Base-by-base conservation (phyloP, 2,797 vertebrate genomes). In the Chloroceryle amazona region DNA sequence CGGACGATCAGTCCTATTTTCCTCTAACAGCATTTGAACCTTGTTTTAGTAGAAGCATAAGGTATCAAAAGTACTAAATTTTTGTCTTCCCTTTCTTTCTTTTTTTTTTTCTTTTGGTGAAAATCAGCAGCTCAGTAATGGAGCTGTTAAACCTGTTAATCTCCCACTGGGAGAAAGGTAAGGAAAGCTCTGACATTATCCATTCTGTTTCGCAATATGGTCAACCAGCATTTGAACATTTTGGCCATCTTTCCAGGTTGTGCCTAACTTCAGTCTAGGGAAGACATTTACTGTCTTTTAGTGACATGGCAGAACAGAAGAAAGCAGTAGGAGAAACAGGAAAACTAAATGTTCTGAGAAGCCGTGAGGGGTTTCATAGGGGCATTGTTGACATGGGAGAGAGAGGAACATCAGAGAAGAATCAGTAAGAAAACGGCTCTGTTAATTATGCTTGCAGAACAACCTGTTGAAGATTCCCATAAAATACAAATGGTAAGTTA, bases 111-210 rank as follows among this genome's bases (percentile, higher is more conserved):
- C 28, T 44, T 75, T 72, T 23, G 17, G 11, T 84, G 14, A 87
- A 89, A 96, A 85, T 80, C 39, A 93, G 44, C 37, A 68, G 22
- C 58, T 79, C 73, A 65, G 35, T 80, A 80, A 51, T 25, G 61
- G 42, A 79, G n/a, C 20, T 41, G 41, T 41, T 71, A 93, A 51
- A 70, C 37, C 31, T 83, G 13, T 94, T 81, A 71, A 83, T 94
- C 61, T 94, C 73, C 82, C 26, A 14, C 35, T 76, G 62, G 29
- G n/a, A 79, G 63, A 73, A 86, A 76, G 42, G 21, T 79, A 54
- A 81, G 81, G 46, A 84, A 84, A 95, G 75, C 31, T 85, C n/a
- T 12, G 62, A 68, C 61, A 14, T 1, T 25, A 28, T 67, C 63
- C 4, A 0, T 67, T 70, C 28, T 47, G 28, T 57, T 63, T 71